Evolutionary conservation across 2,888 invertebrate genomes (phyloP).

Genomic region (Stramonita haemastoma): DNA sequence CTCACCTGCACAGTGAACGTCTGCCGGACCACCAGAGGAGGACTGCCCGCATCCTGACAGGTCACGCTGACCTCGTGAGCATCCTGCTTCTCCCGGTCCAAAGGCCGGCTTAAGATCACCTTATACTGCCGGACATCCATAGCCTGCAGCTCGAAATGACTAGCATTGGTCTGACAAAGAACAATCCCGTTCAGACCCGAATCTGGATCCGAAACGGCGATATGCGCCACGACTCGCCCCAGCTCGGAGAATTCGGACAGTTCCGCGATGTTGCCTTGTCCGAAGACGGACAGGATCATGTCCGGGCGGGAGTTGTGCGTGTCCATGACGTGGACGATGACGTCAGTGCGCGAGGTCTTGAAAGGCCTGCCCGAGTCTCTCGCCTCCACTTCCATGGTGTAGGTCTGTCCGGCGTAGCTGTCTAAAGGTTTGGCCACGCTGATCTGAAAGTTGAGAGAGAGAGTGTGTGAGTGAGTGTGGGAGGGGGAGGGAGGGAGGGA

Average conservation of each 20-base stretch:
- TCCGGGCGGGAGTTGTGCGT: slow-evolving; percentile 67
- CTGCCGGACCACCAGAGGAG: slow-evolving; percentile 55
- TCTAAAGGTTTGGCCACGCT: slow-evolving; percentile 81
- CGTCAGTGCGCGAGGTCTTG: slow-evolving; percentile 57
- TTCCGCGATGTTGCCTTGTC: slow-evolving; percentile 52
- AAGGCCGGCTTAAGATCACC: slow-evolving; percentile 77
- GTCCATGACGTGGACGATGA: slow-evolving; percentile 63
- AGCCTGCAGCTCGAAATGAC: slow-evolving; percentile 61
- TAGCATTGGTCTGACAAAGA: slow-evolving; percentile 56
- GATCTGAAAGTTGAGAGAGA: slow-evolving; percentile 79
- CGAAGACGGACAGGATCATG: slow-evolving; percentile 61
- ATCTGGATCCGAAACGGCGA: slow-evolving; percentile 90
- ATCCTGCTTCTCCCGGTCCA: slow-evolving; percentile 66
- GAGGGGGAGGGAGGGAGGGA: background rate
- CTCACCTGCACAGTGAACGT: slow-evolving; percentile 64
- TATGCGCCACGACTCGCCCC: slow-evolving; percentile 84
- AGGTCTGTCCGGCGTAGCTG: slow-evolving; percentile 51
- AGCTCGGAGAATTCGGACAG: slow-evolving; percentile 92
- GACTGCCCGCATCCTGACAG: slow-evolving; percentile 80
- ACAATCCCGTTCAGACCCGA: slow-evolving; percentile 90
- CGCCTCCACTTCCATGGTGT: slow-evolving; percentile 55
- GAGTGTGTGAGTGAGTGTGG: background rate
- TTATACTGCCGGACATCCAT: slow-evolving; percentile 69
- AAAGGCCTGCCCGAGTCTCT: slow-evolving; percentile 60
- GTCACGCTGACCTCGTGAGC: slow-evolving; percentile 78